A percentile compares a stretch with the other conserved stretches of the same genome.
These are phyloP conservation scores for Odontophorus gujanensis DNA, from an alignment of 2,113 vertebrate species.

Conservation along the genomic window DNA sequence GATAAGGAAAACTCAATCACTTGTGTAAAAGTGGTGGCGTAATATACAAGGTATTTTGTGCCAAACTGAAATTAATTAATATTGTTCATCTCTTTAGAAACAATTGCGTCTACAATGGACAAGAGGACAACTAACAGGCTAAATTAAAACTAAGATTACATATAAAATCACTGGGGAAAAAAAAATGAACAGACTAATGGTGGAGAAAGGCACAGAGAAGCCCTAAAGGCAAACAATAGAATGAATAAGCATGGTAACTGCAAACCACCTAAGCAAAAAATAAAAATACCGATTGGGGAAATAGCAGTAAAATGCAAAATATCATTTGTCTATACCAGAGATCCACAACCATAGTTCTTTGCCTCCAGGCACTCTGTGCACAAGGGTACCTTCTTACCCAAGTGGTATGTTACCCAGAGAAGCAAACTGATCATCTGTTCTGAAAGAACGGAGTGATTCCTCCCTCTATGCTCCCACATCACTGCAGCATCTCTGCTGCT, in stretches of 20 bases:
- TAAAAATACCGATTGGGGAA: slow-evolving; percentile 15
- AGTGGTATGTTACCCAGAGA: neutral
- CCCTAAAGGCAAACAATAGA: slow-evolving; percentile 58
- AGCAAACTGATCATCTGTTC: neutral
- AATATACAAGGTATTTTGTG: neutral
- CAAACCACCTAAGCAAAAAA: slow-evolving; percentile 69
- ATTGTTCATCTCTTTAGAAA: slow-evolving; percentile 21
- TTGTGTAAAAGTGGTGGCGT: neutral
- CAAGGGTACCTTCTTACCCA: neutral
- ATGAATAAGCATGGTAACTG: slow-evolving; percentile 28
- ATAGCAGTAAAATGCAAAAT: slow-evolving; percentile 47
- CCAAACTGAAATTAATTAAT: neutral
- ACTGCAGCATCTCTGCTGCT: neutral
- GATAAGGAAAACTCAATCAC: neutral
- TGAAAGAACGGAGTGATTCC: neutral
- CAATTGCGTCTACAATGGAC: neutral
- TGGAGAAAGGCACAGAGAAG: slow-evolving; percentile 52
- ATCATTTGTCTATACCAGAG: slow-evolving; percentile 2
- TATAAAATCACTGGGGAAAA: slow-evolving; percentile 47
- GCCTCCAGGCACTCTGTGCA: slow-evolving; percentile 2
- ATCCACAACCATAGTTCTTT: neutral
- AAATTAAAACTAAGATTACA: slow-evolving; percentile 52
- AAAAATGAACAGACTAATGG: slow-evolving; percentile 45
- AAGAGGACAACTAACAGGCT: slow-evolving; percentile 26
- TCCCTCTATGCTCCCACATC: neutral